Conservation (phyloP, 2,797 vertebrate species). For the Margarornis squamiger region DNA sequence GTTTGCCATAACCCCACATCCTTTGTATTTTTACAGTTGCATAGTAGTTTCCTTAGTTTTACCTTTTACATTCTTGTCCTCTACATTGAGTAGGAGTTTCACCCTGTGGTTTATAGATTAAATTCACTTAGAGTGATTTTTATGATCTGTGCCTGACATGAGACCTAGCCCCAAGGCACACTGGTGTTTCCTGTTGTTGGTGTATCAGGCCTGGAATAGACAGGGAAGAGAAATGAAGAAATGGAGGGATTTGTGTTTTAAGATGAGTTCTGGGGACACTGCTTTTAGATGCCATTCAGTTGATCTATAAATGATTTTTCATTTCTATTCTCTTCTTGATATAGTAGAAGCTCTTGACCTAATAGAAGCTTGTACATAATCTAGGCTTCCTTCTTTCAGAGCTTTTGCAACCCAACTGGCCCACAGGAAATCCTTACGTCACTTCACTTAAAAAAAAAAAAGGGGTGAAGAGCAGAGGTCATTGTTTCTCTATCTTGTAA, state of each 20-base stretch:
- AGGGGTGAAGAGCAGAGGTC: neutral
- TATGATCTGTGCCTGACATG: neutral
- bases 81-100: neutral
- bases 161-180: neutral
- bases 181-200: neutral
- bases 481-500: neutral
- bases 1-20: accelerated
- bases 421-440: neutral
- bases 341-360: neutral
- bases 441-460: neutral
- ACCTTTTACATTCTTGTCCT: neutral
- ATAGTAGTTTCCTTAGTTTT: neutral
- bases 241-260: neutral
- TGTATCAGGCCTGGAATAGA: neutral
- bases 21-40: neutral
- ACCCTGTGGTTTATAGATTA: neutral
- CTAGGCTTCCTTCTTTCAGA: neutral
- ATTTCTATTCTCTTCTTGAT: neutral
- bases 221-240: neutral
- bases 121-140: neutral
- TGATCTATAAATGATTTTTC: neutral
- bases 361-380: neutral
- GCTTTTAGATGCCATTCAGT: neutral
- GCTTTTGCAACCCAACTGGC: neutral
- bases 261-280: neutral